Percentiles rank a stretch among this genome's conserved stretches.
phyloP scores from a whole-genome alignment of 2,113 vertebrate species.

The Clarias gariepinus region DNA sequence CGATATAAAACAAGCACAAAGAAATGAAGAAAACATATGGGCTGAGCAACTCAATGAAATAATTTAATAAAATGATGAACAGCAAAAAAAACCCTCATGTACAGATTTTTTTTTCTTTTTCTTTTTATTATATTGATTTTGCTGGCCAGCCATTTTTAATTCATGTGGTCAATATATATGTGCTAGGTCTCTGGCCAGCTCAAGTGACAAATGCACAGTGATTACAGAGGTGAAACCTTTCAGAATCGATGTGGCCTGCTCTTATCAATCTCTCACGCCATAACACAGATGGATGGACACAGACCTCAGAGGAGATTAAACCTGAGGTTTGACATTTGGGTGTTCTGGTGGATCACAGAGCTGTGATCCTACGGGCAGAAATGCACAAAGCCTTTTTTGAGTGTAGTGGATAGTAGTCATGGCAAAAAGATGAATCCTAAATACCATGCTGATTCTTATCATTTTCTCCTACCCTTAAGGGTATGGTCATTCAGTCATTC shows the following conservation, averaged over 20 bases:
- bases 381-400: neutral
- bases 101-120: neutral
- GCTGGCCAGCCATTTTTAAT: slow-evolving; percentile 6
- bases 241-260: slow-evolving; percentile 19
- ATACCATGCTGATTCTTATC: slow-evolving; percentile 18
- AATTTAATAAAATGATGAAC: neutral
- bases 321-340: slow-evolving; percentile 7
- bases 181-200: neutral
- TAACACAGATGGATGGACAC: slow-evolving; percentile 4
- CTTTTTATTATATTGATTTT: neutral
- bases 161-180: slow-evolving; percentile 19
- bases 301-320: neutral
- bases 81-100: neutral
- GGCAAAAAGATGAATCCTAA: slow-evolving; percentile 8
- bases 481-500: neutral
- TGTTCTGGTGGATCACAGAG: neutral
- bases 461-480: neutral
- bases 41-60: neutral
- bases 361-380: neutral
- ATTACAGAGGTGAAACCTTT: slow-evolving; percentile 15
- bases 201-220: slow-evolving; percentile 14
- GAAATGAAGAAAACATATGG: neutral
- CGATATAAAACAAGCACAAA: neutral
- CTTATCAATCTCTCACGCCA: slow-evolving; percentile 14
- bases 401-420: neutral